phyloP scores from a whole-genome alignment of 2,888 invertebrate genomes.

The Steinernema scapterisci region DNA sequence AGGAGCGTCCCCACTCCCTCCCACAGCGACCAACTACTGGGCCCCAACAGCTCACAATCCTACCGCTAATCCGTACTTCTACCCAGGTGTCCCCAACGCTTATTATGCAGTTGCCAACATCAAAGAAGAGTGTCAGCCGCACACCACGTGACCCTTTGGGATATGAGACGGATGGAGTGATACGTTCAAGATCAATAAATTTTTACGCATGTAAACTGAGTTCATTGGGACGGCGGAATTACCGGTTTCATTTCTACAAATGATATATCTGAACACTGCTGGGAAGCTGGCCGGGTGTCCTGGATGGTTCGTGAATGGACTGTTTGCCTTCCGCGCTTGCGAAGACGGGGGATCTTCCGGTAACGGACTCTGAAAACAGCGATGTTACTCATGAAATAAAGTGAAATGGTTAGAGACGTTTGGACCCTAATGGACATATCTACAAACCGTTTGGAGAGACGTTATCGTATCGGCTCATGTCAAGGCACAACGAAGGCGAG shows the following conservation, averaged over 20 bases:
- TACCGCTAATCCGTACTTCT: conserved; percentile 16
- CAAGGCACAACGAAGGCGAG: conserved; percentile 43
- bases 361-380: background rate
- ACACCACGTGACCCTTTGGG: background rate
- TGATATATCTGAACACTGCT: background rate
- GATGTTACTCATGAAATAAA: background rate
- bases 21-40: conserved; percentile 12
- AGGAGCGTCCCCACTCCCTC: conserved; percentile 5
- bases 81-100: conserved; percentile 15
- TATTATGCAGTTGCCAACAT: conserved; percentile 9
- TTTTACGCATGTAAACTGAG: background rate
- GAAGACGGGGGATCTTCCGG: background rate
- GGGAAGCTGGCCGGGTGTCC: background rate
- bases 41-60: conserved; percentile 5
- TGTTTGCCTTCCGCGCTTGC: background rate
- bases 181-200: background rate
- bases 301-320: background rate
- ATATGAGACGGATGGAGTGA: background rate
- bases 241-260: conserved; percentile 25
- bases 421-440: background rate
- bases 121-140: conserved; percentile 17
- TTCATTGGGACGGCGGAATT: background rate
- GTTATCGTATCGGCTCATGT: conserved; percentile 63
- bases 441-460: conserved; percentile 47
- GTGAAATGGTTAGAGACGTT: background rate